phyloP scores from a whole-genome alignment of 2,888 invertebrate genomes.

The Tetheella fluctuosa region DNA sequence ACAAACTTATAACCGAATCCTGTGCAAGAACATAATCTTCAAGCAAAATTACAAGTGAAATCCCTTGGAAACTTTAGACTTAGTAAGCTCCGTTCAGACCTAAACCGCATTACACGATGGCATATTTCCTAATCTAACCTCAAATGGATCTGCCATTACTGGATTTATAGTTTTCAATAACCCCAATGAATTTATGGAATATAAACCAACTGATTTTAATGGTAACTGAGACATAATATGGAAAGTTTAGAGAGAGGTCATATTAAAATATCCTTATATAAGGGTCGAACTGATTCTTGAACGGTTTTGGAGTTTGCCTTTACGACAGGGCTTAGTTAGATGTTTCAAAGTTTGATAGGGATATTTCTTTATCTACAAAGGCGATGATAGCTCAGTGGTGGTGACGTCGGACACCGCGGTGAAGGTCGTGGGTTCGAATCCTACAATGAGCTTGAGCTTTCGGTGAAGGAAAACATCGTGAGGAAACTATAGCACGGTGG shows the following conservation, averaged over 20 bases:
- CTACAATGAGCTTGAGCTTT: no score
- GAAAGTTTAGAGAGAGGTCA: background rate
- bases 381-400: no score
- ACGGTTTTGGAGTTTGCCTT: no score
- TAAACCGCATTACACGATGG: background rate
- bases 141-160: conserved; percentile 2
- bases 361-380: no score
- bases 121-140: background rate
- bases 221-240: background rate
- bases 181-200: background rate
- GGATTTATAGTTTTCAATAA: conserved; percentile 5
- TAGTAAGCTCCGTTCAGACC: background rate
- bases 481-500: no score
- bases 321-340: background rate
- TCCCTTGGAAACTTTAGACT: background rate
- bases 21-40: conserved; percentile 9
- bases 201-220: conserved; percentile 3
- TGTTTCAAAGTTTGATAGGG: background rate
- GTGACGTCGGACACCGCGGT: no score
- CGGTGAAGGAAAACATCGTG: no score
- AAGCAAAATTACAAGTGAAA: conserved; percentile 6
- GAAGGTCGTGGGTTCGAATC: no score
- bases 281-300: background rate
- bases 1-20: conserved; percentile 3
- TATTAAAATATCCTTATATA: background rate